phyloP scores from a whole-genome alignment of 2,113 vertebrate genomes.

The Delphinus delphis region DNA sequence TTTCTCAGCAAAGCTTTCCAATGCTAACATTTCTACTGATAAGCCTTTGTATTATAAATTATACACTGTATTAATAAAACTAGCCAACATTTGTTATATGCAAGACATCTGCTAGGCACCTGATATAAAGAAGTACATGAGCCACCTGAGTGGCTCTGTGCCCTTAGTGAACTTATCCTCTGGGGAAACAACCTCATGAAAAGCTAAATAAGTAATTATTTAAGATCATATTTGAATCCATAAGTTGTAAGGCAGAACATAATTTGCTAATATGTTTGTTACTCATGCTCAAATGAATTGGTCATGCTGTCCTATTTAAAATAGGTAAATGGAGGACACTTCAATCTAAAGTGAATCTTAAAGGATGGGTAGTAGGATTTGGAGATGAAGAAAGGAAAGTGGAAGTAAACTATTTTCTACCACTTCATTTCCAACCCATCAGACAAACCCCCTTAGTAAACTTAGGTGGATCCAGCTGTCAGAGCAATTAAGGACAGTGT shows the following conservation, averaged over 20 bases:
- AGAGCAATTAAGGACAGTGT: not conserved
- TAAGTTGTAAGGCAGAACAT: not conserved
- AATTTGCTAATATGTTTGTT: not conserved
- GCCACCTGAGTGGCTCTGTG: not conserved
- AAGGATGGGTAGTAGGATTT: conserved; percentile 44
- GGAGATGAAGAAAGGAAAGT: not conserved
- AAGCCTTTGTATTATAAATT: not conserved
- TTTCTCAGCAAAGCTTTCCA: conserved; percentile 31
- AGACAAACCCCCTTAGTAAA: conserved; percentile 16
- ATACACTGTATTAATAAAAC: conserved; percentile 1
- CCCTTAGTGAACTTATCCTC: not conserved
- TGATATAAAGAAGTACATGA: not conserved
- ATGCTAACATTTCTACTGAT: conserved; percentile 15
- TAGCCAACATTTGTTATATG: not conserved
- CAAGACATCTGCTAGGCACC: not conserved
- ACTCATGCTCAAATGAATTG: not conserved
- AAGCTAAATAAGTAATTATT: conserved; percentile 44
- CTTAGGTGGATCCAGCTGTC: not conserved
- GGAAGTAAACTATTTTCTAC: conserved; percentile 33
- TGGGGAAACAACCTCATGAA: conserved; percentile 2
- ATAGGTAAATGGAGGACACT: not conserved
- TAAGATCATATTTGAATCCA: conserved; percentile 29
- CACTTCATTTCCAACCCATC: conserved; percentile 1
- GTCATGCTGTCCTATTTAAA: not conserved
- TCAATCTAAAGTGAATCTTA: conserved; percentile 9